These are phyloP conservation scores for Drosophila cracens DNA, from an alignment of 2,888 invertebrate species.

Conservation along the genomic window DNA sequence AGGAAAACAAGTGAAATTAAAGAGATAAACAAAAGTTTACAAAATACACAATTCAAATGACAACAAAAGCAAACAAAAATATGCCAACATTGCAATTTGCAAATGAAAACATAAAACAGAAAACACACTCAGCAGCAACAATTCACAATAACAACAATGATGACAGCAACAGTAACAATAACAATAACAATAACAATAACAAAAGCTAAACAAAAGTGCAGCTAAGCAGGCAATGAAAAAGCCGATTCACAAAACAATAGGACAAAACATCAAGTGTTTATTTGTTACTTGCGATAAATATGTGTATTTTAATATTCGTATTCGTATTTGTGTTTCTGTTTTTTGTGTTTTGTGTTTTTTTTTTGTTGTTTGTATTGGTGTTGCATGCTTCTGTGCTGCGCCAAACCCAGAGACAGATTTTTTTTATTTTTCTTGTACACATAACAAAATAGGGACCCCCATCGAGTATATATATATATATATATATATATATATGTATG, in stretches of 20 bases:
- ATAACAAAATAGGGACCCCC: slow-evolving; percentile 8
- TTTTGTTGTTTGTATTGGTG: slow-evolving; percentile 17
- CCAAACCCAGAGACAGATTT: slow-evolving; percentile 36
- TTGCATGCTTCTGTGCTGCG: slow-evolving; percentile 67
- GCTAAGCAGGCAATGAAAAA: slow-evolving; percentile 36
- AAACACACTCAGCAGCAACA: slow-evolving; percentile 8
- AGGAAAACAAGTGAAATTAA: slow-evolving; percentile 22
- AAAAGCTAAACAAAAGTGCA: slow-evolving; percentile 20
- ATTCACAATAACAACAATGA: slow-evolving; percentile 8
- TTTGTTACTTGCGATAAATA: slow-evolving; percentile 20
- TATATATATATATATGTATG: background rate
- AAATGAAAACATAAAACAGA: slow-evolving; percentile 22
- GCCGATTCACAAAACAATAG: slow-evolving; percentile 23
- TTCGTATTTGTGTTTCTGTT: background rate
- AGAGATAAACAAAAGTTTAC: background rate
- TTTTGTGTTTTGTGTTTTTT: background rate
- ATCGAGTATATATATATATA: slow-evolving; percentile 14
- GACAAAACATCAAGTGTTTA: slow-evolving; percentile 60
- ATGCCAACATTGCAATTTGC: slow-evolving; percentile 8
- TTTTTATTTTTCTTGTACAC: slow-evolving; percentile 18
- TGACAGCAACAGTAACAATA: background rate
- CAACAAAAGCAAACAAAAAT: slow-evolving; percentile 10
- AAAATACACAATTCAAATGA: background rate
- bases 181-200: slow-evolving; percentile 27
- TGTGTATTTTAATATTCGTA: background rate